These are phyloP conservation scores for Andrena haemorrhoa DNA, from an alignment of 2,888 invertebrate species.

Conservation along the genomic window DNA sequence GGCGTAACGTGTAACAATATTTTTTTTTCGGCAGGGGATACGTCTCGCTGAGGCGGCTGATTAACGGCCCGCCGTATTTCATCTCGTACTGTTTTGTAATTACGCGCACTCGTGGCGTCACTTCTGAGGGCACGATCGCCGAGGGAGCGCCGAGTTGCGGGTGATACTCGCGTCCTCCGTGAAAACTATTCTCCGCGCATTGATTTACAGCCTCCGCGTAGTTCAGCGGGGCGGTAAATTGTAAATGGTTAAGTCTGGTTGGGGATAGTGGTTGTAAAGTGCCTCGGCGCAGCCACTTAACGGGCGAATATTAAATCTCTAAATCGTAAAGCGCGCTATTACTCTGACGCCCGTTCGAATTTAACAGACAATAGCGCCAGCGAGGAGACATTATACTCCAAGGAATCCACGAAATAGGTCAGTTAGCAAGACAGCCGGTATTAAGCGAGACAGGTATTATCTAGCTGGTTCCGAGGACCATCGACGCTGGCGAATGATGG, in stretches of 20 bases:
- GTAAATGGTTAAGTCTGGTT: conserved; percentile 34
- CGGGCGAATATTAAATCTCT: conserved; percentile 49
- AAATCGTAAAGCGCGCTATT: conserved; percentile 53
- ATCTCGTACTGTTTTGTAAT: conserved; percentile 29
- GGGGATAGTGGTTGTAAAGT: conserved; percentile 26
- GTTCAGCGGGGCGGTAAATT: conserved; percentile 28
- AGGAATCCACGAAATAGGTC: conserved; percentile 62
- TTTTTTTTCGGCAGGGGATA: neutral
- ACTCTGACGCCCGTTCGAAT: conserved; percentile 40
- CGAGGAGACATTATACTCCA: conserved; percentile 45
- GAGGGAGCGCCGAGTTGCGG: neutral
- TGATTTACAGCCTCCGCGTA: conserved; percentile 15
- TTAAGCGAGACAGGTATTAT: conserved; percentile 52
- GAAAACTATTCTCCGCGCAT: neutral
- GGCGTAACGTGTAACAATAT: conserved; percentile 28
- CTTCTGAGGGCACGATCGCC: neutral
- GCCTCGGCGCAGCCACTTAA: conserved; percentile 17
- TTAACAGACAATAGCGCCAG: conserved; percentile 29
- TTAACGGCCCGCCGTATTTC: conserved; percentile 48
- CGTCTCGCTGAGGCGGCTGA: conserved; percentile 31
- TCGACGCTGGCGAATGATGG: conserved; percentile 48
- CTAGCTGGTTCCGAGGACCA: conserved; percentile 36
- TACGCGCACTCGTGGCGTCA: conserved; percentile 9
- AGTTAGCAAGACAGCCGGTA: conserved; percentile 46
- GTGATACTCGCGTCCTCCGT: neutral